Conservation (phyloP, 1,140 invertebrate species). For the Andrena cerasifolii region DNA sequence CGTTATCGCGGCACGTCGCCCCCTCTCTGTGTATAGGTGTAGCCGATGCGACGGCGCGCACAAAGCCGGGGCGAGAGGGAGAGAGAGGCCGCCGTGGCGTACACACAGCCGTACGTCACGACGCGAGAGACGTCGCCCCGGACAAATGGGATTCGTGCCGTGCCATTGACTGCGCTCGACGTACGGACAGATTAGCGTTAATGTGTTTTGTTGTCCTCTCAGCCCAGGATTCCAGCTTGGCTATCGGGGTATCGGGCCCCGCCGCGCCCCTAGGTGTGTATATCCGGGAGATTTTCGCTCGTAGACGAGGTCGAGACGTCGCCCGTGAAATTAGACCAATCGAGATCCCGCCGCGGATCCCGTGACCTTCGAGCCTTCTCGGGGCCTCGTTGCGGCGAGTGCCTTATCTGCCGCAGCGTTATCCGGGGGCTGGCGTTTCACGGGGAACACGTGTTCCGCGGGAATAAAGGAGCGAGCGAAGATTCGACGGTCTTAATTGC, state of each 20-base stretch:
- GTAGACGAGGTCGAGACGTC: conserved; percentile 6
- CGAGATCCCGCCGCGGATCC: neutral
- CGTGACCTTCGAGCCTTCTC: conserved; percentile 1
- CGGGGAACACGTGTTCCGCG: neutral
- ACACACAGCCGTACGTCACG: conserved; percentile 48
- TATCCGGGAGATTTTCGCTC: conserved; percentile 15
- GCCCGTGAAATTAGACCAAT: conserved; percentile 41
- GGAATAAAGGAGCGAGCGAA: neutral
- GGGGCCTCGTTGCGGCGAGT: neutral
- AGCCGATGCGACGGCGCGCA: neutral
- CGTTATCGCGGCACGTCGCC: neutral
- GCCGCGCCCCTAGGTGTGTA: neutral
- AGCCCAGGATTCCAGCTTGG: conserved; percentile 15
- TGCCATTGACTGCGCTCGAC: conserved; percentile 64
- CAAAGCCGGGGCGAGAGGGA: neutral
- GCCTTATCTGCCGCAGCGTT: conserved; percentile 16
- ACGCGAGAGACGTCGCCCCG: conserved; percentile 61
- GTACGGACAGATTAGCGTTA: conserved; percentile 67
- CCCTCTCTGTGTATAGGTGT: neutral
- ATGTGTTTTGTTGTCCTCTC: conserved; percentile 63
- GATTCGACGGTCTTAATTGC: conserved; percentile 37
- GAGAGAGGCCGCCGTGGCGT: too few species aligned
- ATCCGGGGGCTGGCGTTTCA: conserved; percentile 1
- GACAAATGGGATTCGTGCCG: conserved; percentile 67
- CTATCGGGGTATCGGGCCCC: conserved; percentile 23